Conservation (phyloP, 2,113 vertebrate species). For the Haemorhous mexicanus region DNA sequence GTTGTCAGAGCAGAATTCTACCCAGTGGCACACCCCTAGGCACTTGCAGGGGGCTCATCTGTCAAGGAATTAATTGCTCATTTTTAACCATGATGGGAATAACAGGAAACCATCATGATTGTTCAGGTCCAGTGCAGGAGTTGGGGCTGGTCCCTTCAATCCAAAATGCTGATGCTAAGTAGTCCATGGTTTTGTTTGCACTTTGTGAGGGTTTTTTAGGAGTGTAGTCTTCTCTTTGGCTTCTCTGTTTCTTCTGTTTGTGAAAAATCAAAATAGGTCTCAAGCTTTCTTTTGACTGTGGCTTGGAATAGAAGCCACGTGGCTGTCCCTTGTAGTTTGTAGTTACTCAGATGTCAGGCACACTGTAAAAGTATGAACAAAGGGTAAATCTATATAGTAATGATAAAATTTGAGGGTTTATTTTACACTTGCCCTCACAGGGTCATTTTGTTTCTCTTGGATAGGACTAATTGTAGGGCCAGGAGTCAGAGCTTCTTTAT, state of each 20-base stretch:
- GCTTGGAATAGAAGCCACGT: not conserved
- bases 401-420: not conserved
- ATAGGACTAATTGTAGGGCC: not conserved
- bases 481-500: not conserved
- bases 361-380: not conserved
- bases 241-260: not conserved
- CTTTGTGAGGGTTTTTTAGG: not conserved
- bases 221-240: not conserved
- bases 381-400: not conserved
- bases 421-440: not conserved
- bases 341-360: not conserved
- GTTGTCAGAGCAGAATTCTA: constrained; percentile 55
- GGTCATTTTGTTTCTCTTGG: not conserved
- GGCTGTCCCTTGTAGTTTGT: not conserved
- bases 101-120: constrained; percentile 35
- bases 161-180: not conserved
- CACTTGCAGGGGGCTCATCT: constrained; percentile 56
- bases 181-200: not conserved
- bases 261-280: not conserved
- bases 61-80: constrained; percentile 49
- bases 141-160: not conserved
- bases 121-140: not conserved
- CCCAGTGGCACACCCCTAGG: not conserved
- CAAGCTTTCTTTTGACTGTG: not conserved
- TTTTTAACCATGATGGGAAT: constrained; percentile 46